Evolutionary conservation across 2,113 vertebrate genomes (phyloP), one percentile per base, ranked within the genome.

Genomic region (Hyperoodon ampullatus): DNA sequence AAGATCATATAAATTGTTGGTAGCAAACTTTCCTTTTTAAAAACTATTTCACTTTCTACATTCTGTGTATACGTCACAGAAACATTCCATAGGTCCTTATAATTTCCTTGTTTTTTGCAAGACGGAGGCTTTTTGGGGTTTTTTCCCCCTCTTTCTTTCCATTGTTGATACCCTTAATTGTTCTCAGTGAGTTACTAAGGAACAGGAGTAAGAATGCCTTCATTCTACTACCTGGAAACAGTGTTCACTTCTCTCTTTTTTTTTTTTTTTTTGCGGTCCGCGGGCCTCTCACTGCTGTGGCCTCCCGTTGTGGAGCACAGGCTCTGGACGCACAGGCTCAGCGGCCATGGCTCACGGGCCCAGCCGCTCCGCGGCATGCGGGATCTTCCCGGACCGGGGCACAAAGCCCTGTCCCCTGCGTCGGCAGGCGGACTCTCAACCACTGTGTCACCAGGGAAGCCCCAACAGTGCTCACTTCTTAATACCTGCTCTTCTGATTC

Each of bases 161-260:
- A 16, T 2, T 50, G 4, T 12, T 53, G 86, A 80, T 18, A 70
- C 8, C 50, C 65, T 21, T 21, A 26, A 71, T 35, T n/a, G 11
- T 92, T 92, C 94, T 87, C 88, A 68, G 42, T 68, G 74, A 60
- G 9, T 72, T 94, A 82, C 53, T 65, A 60, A 30, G 23, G 24
- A 82, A 47, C 6, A 16, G 28, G 11, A 61, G 13, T 35, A 80
- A 87, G 58, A 78, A 70, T 61, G 74, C n/a, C 80, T 90, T 65
- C 60, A 74, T 28, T 72, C 33, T 63, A n/a, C 30, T 44, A 92
- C 80, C 39, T 42, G 28, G 30, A 80, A 85, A 39, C 6, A 12
- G 47, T 50, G 47, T 2, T 50, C 47, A 13, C 47, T 50, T 50
- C 0, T 50, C 3, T 13, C 3, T 47, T 47, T 5, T 42, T 42